Evolutionary conservation across 2,797 vertebrate genomes (phyloP).

Genomic region (Lagorchestes hirsutus): DNA sequence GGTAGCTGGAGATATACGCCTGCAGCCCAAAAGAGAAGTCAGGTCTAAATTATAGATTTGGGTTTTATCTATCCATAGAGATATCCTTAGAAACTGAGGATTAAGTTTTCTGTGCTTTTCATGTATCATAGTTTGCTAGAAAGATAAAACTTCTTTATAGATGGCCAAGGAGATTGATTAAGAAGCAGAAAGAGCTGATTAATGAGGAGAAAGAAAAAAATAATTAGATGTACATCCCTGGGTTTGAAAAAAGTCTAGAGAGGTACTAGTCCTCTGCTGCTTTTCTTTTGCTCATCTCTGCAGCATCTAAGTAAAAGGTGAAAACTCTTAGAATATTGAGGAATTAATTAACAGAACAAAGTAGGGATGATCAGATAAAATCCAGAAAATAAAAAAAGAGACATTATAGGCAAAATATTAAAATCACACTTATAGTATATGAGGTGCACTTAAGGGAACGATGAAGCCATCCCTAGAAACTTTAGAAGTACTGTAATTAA

Average conservation of each 20-base stretch:
- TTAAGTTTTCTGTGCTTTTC: conserved; percentile 7
- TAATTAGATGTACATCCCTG: conserved; percentile 57
- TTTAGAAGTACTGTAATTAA: conserved; percentile 13
- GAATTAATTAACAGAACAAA: conserved; percentile 17
- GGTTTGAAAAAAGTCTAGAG: conserved; percentile 47
- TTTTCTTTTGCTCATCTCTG: conserved; percentile 26
- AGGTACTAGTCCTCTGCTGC: conserved; percentile 35
- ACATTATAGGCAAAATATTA: conserved; percentile 45
- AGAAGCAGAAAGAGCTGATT: conserved; percentile 58
- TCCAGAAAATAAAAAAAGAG: conserved; percentile 24
- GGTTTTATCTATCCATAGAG: not conserved
- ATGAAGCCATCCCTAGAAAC: conserved; percentile 37
- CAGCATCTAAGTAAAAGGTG: conserved; percentile 4
- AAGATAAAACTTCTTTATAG: conserved; percentile 54
- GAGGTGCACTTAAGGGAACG: conserved; percentile 22
- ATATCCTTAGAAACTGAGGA: conserved; percentile 26
- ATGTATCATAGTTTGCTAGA: conserved; percentile 22
- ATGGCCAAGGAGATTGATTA: conserved; percentile 59
- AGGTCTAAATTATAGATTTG: not conserved
- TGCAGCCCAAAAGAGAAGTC: not conserved
- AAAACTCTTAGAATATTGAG: conserved; percentile 34
- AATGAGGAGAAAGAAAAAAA: conserved; percentile 62
- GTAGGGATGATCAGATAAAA: conserved; percentile 12
- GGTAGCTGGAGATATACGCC: not conserved
- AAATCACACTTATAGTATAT: conserved; percentile 27